These are phyloP conservation scores for Corythornis vintsioides DNA, from an alignment of 2,113 vertebrate species.

Conservation along the genomic window DNA sequence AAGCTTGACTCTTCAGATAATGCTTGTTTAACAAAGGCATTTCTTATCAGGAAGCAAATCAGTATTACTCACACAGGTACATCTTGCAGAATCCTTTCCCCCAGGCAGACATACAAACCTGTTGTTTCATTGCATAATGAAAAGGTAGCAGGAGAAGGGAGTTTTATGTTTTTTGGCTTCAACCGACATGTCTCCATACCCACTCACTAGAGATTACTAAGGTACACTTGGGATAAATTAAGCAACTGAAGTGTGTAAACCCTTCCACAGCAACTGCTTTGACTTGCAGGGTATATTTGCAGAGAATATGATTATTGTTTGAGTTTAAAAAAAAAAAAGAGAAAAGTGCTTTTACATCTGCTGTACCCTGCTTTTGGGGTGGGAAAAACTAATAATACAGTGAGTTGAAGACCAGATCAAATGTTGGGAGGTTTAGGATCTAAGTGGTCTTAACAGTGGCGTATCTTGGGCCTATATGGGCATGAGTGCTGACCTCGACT, in stretches of 20 bases:
- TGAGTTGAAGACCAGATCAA: neutral
- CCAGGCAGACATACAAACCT: neutral
- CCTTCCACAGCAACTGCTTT: neutral
- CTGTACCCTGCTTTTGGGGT: neutral
- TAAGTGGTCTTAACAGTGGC: neutral
- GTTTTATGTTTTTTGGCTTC: conserved; percentile 26
- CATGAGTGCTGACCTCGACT: neutral
- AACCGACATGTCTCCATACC: neutral
- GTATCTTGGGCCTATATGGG: neutral
- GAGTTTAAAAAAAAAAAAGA: neutral
- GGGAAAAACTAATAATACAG: neutral
- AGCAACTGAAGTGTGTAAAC: neutral
- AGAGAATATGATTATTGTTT: neutral
- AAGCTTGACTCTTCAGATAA: neutral
- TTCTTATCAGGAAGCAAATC: neutral
- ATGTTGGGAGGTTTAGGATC: neutral
- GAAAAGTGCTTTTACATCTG: neutral
- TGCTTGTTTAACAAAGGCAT: neutral
- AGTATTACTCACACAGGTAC: neutral
- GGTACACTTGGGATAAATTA: conserved; percentile 17
- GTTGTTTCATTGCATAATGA: neutral
- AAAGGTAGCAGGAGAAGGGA: neutral
- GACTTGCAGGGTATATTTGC: neutral
- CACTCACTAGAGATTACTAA: neutral
- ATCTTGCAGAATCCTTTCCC: neutral